Evolutionary conservation across 2,888 invertebrate species (phyloP).

Genomic region (Lycocerus yunnanus): DNA sequence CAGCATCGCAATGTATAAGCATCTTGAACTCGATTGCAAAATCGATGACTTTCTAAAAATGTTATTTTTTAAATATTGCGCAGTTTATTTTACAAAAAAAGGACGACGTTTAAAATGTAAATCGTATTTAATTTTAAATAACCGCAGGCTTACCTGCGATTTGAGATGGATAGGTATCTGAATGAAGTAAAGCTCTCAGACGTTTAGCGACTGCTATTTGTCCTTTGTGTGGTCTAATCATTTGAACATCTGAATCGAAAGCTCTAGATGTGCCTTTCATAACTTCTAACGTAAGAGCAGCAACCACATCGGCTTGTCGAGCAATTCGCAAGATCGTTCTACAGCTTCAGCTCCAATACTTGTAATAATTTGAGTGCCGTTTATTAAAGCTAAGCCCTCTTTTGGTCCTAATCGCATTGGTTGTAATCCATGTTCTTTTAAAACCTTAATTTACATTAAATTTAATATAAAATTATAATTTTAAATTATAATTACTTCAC

Average conservation of each 20-base stretch:
- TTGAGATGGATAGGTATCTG: slow-evolving; percentile 65
- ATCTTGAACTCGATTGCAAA: slow-evolving; percentile 68
- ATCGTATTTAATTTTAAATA: background rate
- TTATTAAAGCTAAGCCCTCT: slow-evolving; percentile 68
- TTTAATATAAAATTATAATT: background rate
- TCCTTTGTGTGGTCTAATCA: slow-evolving; percentile 65
- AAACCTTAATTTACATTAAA: slow-evolving; percentile 34
- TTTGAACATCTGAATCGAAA: slow-evolving; percentile 67
- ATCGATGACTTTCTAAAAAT: slow-evolving; percentile 63
- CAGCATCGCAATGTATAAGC: slow-evolving; percentile 69
- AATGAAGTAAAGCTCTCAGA: slow-evolving; percentile 64
- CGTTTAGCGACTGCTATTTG: slow-evolving; percentile 64
- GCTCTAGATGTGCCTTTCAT: slow-evolving; percentile 68
- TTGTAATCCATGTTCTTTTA: slow-evolving; percentile 61
- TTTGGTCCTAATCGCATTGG: slow-evolving; percentile 64
- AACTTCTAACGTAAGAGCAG: slow-evolving; percentile 67
- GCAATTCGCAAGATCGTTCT: slow-evolving; percentile 63
- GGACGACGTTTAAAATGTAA: background rate
- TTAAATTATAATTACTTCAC: slow-evolving; percentile 52
- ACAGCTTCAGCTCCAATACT: slow-evolving; percentile 68
- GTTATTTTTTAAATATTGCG: background rate
- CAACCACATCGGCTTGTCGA: slow-evolving; percentile 67
- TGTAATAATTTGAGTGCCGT: slow-evolving; percentile 70
- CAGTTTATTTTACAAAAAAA: background rate
- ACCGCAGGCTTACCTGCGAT: slow-evolving; percentile 59